Evolutionary conservation across 2,113 vertebrate species (phyloP).

Genomic region (Otis tarda): DNA sequence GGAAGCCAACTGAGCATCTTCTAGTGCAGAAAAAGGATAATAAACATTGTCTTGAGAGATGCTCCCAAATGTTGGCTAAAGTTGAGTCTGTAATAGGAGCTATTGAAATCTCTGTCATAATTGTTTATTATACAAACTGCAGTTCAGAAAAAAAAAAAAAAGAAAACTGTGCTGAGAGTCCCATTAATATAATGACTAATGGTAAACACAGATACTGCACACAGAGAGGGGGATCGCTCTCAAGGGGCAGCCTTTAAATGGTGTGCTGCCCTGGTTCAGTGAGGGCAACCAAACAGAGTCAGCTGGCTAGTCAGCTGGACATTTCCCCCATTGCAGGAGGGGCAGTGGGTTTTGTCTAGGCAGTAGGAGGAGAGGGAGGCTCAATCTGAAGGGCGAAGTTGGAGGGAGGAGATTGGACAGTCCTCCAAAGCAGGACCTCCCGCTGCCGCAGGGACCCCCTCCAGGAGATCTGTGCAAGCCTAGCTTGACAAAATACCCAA

Average conservation of each 20-base stretch:
- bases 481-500: background rate
- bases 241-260: background rate
- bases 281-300: background rate
- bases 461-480: background rate
- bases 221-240: background rate
- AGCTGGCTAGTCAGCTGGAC: background rate
- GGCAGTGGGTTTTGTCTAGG: background rate
- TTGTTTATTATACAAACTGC: background rate
- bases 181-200: background rate
- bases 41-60: background rate
- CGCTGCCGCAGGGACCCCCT: background rate
- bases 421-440: background rate
- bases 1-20: background rate
- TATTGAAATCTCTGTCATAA: background rate
- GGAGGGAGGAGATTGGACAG: background rate
- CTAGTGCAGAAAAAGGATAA: background rate
- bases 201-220: background rate
- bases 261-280: background rate
- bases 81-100: background rate
- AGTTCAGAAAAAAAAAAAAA: background rate
- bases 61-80: constrained; percentile 9
- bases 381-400: background rate
- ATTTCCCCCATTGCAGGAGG: background rate
- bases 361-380: background rate
- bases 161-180: background rate